Percentiles rank a stretch among this genome's conserved stretches.
Evolutionary conservation across 2,113 vertebrate genomes (phyloP).

Genomic region (Oryzias celebensis): DNA sequence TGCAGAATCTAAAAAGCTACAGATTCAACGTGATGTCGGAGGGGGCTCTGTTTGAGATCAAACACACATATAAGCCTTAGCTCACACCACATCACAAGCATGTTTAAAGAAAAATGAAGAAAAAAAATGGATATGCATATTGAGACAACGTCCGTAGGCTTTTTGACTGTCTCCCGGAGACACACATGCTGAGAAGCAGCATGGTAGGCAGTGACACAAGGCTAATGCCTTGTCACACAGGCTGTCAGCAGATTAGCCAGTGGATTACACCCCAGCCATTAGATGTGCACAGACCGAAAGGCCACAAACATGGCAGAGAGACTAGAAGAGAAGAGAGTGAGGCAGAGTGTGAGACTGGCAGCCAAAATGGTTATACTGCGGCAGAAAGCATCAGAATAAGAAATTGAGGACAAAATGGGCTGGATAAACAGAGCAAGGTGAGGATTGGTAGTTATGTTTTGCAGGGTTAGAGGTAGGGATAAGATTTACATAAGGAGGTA

Average conservation of each 20-base stretch:
- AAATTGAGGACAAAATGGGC: constrained; percentile 1
- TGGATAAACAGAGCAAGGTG: constrained; percentile 15
- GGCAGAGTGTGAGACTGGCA: constrained; percentile 11
- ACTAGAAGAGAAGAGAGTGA: constrained; percentile 12
- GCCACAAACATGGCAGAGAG: constrained; percentile 70
- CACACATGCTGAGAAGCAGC: constrained; percentile 67
- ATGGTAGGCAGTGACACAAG: constrained; percentile 78
- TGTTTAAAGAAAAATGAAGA: constrained; percentile 15
- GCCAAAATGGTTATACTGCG: constrained; percentile 11
- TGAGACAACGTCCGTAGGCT: constrained; percentile 19
- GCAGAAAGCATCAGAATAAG: not conserved
- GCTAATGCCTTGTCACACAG: constrained; percentile 82
- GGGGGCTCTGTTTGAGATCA: constrained; percentile 3
- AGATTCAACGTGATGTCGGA: constrained; percentile 30
- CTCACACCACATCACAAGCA: constrained; percentile 20
- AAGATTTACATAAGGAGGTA: constrained; percentile 12
- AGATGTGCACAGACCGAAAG: constrained; percentile 77
- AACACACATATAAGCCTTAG: constrained; percentile 29
- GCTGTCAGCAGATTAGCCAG: constrained; percentile 82
- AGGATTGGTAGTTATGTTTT: constrained; percentile 18
- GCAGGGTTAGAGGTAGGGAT: constrained; percentile 9
- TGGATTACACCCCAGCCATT: constrained; percentile 81
- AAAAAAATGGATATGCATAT: constrained; percentile 38
- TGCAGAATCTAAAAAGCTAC: constrained; percentile 17
- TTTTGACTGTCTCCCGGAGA: constrained; percentile 28